Evolutionary conservation across 2,113 vertebrate genomes (phyloP), one percentile per base, ranked within the genome.

Genomic region (Girardinichthys multiradiatus): DNA sequence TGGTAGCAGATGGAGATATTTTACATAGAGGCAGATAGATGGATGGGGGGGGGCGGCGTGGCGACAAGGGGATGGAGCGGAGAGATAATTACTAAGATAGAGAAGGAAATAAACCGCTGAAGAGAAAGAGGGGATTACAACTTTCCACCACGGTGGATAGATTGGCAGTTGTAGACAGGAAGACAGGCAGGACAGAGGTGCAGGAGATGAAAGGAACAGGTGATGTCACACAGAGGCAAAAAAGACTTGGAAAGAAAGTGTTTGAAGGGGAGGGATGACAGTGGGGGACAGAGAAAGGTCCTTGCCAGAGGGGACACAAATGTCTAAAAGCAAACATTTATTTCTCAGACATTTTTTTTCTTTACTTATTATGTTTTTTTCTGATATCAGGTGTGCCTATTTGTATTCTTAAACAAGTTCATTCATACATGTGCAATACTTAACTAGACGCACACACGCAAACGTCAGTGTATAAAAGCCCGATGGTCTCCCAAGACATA

Each of bases 81-180:
- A 91, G 84, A 94, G 92, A 93, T 91, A 92, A 93, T 92, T 87
- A 88, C 76, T 63, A 83, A 91, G 93, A 94, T 93, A 92, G 69
- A 83, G 87, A 54, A 70, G 58, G 69, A 82, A 74, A 82, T 77
- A 84, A 90, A 91, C 71, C 77, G 88, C 86, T 74, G 81, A 90
- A 81, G 80, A 87, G 76, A 83, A 86, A 86, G 75, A 70, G 67
- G 78, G 76, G 89, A 90, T 90, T 86, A 91, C 79, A 82, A 87
- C 70, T 89, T 90, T 80, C 83, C 86, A 85, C 72, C 70, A 76
- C 26, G 60, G 80, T 79, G 81, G 73, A 79, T 58, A 83, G 88
- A 86, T 73, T 74, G 89, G 79, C 79, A 54, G 64, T 15, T 33
- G 58, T 70, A 78, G 83, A 77, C 58, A 24, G 68, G 78, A 62